Conservation (phyloP, 2,797 vertebrate genomes). For the Otolemur crassicaudatus region DNA sequence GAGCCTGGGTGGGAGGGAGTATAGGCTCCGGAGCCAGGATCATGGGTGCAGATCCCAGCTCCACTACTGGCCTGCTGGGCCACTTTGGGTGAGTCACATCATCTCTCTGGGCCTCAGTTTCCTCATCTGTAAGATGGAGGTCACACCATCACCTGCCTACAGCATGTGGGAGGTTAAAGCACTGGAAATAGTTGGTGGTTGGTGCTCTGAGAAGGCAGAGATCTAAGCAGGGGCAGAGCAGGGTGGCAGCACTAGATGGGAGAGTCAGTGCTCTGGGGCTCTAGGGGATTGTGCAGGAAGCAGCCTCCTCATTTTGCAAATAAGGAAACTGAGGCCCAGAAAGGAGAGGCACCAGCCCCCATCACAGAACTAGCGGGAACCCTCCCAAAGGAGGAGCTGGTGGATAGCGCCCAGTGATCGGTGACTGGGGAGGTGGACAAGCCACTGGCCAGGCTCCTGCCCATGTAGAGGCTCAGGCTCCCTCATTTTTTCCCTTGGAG, state of each 20-base stretch:
- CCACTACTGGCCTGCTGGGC: too few species aligned
- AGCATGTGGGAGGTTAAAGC: neutral
- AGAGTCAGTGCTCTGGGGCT: neutral
- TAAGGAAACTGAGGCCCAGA: slow-evolving; percentile 21
- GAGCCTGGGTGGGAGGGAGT: fast-evolving
- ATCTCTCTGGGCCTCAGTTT: neutral
- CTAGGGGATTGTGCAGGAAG: neutral
- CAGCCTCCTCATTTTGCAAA: neutral
- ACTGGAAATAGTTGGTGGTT: fast-evolving
- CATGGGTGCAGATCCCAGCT: neutral
- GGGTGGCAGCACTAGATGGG: neutral
- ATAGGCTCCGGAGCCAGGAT: neutral
- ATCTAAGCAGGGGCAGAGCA: neutral
- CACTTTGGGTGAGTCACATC: neutral
- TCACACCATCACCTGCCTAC: neutral
- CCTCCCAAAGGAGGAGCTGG: neutral
- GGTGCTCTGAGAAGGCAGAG: neutral
- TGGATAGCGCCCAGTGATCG: neutral
- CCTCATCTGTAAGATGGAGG: neutral
- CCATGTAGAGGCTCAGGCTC: neutral
- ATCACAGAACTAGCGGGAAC: neutral
- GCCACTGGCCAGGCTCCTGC: neutral
- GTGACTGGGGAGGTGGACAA: neutral
- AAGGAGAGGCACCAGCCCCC: neutral
- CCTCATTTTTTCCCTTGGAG: neutral